Conservation (phyloP, 2,797 vertebrate genomes). For the Stomatorhinus walkeri region DNA sequence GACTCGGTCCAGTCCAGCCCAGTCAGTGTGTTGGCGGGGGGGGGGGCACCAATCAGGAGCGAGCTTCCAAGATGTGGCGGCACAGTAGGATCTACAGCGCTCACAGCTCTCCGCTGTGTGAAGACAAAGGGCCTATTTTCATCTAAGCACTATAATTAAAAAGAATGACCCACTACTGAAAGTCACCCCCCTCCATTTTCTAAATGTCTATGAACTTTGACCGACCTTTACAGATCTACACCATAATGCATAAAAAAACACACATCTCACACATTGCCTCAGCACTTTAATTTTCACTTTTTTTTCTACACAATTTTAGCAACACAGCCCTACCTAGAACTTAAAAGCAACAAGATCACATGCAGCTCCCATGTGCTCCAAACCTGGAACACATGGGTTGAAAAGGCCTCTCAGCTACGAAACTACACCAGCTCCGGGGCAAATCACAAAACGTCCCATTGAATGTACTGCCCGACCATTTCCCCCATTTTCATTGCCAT, state of each 20-base stretch:
- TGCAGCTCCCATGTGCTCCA: not conserved
- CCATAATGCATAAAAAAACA: not conserved
- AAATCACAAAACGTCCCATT: not conserved
- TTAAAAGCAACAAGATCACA: not conserved
- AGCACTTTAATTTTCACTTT: not conserved
- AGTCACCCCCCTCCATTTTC: not conserved
- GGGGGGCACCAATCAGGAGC: not conserved
- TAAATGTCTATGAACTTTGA: not conserved
- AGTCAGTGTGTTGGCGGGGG: not conserved
- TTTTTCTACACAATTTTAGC: not conserved
- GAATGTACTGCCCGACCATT: not conserved
- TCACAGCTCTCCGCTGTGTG: not conserved
- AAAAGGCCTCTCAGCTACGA: not conserved
- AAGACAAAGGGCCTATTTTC: constrained; percentile 3
- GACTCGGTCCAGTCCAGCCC: not conserved
- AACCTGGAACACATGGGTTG: not conserved
- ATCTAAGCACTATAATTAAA: constrained; percentile 17
- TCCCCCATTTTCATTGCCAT: not conserved
- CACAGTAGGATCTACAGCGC: not conserved
- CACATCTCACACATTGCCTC: not conserved
- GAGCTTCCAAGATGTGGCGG: not conserved
- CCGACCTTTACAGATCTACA: not conserved
- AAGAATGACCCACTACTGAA: not conserved
- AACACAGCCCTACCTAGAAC: not conserved
- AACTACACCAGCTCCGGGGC: not conserved